These are phyloP conservation scores for Zophobas atratus DNA, from an alignment of 1,140 invertebrate species.

Conservation along the genomic window DNA sequence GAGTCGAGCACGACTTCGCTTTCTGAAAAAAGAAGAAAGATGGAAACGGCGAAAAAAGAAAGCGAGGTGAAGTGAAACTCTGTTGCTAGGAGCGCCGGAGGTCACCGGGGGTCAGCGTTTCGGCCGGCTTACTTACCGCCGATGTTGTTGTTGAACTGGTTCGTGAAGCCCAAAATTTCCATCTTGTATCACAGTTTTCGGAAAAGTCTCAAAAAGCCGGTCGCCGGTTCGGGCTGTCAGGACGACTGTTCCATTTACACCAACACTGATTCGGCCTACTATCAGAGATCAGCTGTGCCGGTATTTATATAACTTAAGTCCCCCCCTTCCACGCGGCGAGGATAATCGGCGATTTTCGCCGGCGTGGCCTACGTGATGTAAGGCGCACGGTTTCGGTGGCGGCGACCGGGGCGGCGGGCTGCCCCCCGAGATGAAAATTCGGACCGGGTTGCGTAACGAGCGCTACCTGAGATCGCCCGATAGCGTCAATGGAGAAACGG, in stretches of 20 bases:
- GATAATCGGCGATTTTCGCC: slow-evolving; percentile 37
- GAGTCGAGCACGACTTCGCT: slow-evolving; percentile 55
- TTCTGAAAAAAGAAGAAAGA: slow-evolving; percentile 52
- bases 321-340: slow-evolving; percentile 10
- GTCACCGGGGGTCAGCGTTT: slow-evolving; percentile 32
- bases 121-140: slow-evolving; percentile 23
- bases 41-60: slow-evolving; percentile 25
- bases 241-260: neutral
- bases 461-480: too few species aligned
- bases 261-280: slow-evolving; percentile 11
- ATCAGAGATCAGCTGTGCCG: slow-evolving; percentile 45
- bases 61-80: slow-evolving; percentile 40
- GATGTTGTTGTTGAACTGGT: slow-evolving; percentile 41
- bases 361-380: slow-evolving; percentile 38
- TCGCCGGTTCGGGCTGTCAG: neutral
- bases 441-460: too few species aligned
- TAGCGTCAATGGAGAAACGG: too few species aligned
- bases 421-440: too few species aligned
- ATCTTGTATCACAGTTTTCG: slow-evolving; percentile 4
- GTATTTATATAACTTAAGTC: slow-evolving; percentile 38
- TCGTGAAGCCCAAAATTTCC: slow-evolving; percentile 26
- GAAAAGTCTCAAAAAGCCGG: slow-evolving; percentile 20
- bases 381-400: slow-evolving; percentile 7
- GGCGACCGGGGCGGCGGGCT: too few species aligned
- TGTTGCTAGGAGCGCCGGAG: slow-evolving; percentile 45